These are phyloP conservation scores for Epizoanthus ramosus DNA, from an alignment of 92 coral and sea anemone species.

Conservation along the genomic window DNA sequence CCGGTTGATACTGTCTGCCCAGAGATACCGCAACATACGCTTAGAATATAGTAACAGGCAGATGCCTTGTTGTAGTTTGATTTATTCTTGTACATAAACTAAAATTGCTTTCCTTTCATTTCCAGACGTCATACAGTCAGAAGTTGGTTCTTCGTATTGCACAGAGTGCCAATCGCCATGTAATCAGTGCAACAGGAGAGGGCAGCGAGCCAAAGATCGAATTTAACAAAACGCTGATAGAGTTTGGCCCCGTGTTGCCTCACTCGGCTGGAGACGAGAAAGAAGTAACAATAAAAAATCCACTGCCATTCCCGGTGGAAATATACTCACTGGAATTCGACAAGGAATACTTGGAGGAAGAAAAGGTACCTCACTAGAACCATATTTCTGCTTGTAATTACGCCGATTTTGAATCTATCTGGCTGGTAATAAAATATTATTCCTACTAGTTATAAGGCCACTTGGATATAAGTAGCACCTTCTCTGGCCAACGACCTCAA, in stretches of 20 bases:
- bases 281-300: slow-evolving; percentile 84
- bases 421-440: too few relatives aligned
- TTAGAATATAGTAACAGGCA: too few relatives aligned
- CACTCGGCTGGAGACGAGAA: slow-evolving; percentile 95
- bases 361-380: slow-evolving; percentile 66
- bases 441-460: too few relatives aligned
- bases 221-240: slow-evolving; percentile 88
- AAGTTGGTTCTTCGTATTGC: slow-evolving; percentile 89
- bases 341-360: slow-evolving; percentile 96
- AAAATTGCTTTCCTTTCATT: background rate
- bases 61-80: background rate
- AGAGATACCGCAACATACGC: too few relatives aligned
- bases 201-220: slow-evolving; percentile 98
- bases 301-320: slow-evolving; percentile 89
- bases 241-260: slow-evolving; percentile 97
- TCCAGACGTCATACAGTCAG: slow-evolving; percentile 77
- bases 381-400: background rate
- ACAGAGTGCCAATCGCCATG: slow-evolving; percentile 85
- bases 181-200: slow-evolving; percentile 83
- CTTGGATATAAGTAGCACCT: too few relatives aligned
- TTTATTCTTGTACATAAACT: background rate
- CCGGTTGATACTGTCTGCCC: too few relatives aligned
- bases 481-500: too few relatives aligned
- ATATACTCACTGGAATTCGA: slow-evolving; percentile 97
- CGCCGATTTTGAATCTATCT: too few relatives aligned